Evolutionary conservation across 2,888 invertebrate genomes (phyloP), one percentile per base, ranked within the genome.

Genomic region (Drosophila flavopinicola): DNA sequence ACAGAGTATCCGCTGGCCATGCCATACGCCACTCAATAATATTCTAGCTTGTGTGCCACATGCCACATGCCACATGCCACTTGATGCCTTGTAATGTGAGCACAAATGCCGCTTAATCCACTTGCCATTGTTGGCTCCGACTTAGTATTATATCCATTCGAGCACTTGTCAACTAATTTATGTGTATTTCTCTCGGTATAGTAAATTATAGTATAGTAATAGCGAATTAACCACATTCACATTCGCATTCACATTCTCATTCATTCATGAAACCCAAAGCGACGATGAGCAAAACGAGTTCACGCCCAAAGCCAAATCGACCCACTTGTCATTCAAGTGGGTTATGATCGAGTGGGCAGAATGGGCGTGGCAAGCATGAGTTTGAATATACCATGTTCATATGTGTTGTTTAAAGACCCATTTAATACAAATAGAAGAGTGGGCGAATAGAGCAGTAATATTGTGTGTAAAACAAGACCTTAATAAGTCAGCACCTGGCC

Each of bases 181-280:
- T 37, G 37, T 20, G 6, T 13, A 6, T n/a, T n/a, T 17, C 27
- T 48, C 47, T 24, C 10, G 49, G 25, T 27, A 15, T 71, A 64
- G 67, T 71, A 75, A 71, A 60, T 64, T 60, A 44, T 44, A 30
- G 17, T 56, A 60, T 75, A 73, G 75, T 65, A 39, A 41, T 59
- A 41, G 68, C 52, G 52, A 52, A 48, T 45, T 53, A 68, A 53
- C 59, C 72, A 53, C 68, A 67, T 17, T 13, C 11, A 33, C 25
- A 48, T 9, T 7, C 24, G 32, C 4, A 25, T n/a, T 11, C 48
- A 44, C 23, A 39, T 25, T 24, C 37, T 30, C 44, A 57, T 75
- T 73, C 78, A 82, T 83, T 79, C 79, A 79, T 79, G 60, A 57
- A 68, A 61, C 58, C 33, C 58, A 60, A 42, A 25, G n/a, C 29